Conservation (phyloP, 2,888 invertebrate species). For the Caprella mutica region DNA sequence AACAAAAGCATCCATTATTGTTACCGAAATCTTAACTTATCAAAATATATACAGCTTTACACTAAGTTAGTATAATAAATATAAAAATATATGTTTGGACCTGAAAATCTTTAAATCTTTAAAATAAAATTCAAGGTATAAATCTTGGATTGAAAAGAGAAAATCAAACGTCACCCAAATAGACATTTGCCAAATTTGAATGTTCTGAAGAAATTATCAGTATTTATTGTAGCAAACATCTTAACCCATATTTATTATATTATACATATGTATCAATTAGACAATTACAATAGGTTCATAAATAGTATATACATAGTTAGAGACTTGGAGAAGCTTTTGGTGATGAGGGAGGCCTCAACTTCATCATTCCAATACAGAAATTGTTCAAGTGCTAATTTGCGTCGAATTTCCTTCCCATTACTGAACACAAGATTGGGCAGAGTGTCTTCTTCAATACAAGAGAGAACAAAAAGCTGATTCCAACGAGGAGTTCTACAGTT, state of each 20-base stretch:
- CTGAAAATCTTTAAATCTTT: neutral
- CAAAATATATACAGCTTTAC: neutral
- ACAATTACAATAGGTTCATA: neutral
- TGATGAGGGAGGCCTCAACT: too few species aligned
- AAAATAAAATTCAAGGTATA: neutral
- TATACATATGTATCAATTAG: conserved; percentile 2
- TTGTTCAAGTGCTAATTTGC: too few species aligned
- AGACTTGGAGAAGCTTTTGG: too few species aligned
- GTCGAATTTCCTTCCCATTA: too few species aligned
- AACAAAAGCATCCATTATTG: neutral
- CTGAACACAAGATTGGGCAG: too few species aligned
- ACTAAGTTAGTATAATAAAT: neutral
- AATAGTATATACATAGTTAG: too few species aligned
- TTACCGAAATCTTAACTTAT: neutral
- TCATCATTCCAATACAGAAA: too few species aligned
- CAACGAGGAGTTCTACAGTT: too few species aligned
- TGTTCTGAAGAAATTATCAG: neutral
- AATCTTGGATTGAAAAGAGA: neutral
- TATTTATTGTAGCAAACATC: neutral
- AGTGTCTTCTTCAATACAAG: too few species aligned
- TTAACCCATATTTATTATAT: neutral
- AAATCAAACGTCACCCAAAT: neutral
- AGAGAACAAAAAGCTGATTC: too few species aligned
- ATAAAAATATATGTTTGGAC: neutral
- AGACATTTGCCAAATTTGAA: neutral